phyloP scores from a whole-genome alignment of 2,113 vertebrate genomes.

The Sylvilagus bachmani region DNA sequence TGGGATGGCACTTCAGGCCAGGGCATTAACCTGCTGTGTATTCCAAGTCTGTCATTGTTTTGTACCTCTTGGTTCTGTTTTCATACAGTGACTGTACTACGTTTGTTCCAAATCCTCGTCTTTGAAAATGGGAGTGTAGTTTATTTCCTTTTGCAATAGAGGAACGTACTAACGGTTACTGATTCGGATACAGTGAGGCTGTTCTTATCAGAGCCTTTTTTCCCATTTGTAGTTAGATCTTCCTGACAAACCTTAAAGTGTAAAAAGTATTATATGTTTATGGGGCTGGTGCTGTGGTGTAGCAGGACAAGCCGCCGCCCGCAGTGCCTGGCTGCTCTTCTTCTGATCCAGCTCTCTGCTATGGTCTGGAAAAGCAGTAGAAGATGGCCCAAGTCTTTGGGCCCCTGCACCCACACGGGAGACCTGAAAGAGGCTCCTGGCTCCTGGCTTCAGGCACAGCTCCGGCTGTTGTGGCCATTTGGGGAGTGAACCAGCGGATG shows the following conservation, averaged over 20 bases:
- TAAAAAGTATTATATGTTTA: neutral
- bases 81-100: neutral
- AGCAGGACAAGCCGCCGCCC: too few relatives aligned
- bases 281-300: too few relatives aligned
- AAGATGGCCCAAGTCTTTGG: too few relatives aligned
- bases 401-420: too few relatives aligned
- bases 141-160: constrained; percentile 32
- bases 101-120: constrained; percentile 15
- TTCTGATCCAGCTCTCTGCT: too few relatives aligned
- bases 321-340: too few relatives aligned
- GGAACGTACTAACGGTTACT: neutral
- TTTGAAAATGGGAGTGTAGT: constrained; percentile 26
- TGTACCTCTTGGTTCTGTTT: neutral
- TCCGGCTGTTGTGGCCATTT: too few relatives aligned
- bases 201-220: constrained; percentile 2
- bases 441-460: too few relatives aligned
- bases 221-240: neutral
- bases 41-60: neutral
- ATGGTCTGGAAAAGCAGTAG: too few relatives aligned
- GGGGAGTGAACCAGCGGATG: too few relatives aligned
- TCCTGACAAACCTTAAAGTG: constrained; percentile 6
- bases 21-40: neutral
- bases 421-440: too few relatives aligned
- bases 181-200: constrained; percentile 1
- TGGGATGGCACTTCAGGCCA: too few relatives aligned